Evolutionary conservation across 2,888 invertebrate species (phyloP).

Genomic region (Poecilobothrus nobilitatus): DNA sequence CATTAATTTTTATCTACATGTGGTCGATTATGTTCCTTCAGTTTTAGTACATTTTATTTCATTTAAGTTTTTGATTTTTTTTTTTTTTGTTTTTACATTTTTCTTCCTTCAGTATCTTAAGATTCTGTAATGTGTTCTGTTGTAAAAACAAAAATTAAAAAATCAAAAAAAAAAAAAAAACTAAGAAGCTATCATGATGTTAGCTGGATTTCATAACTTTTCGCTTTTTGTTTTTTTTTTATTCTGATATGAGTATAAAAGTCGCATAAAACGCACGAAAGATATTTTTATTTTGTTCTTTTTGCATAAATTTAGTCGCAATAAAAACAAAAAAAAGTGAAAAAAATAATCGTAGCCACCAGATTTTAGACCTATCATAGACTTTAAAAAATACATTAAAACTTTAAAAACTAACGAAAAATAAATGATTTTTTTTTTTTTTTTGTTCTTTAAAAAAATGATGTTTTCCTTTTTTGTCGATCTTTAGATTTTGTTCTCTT

Average conservation of each 20-base stretch:
- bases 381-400: neutral
- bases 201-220: slow-evolving; percentile 1
- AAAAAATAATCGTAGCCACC: neutral
- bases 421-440: too few relatives aligned
- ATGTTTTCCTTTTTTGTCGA: too few relatives aligned
- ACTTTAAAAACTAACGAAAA: too few relatives aligned
- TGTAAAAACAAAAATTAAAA: too few relatives aligned
- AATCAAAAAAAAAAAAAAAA: neutral
- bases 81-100: too few relatives aligned
- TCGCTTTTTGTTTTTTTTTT: too few relatives aligned
- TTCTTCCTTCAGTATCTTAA: too few relatives aligned
- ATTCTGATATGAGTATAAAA: neutral
- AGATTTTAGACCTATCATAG: neutral
- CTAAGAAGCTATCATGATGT: neutral
- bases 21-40: neutral
- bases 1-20: neutral
- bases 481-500: too few relatives aligned
- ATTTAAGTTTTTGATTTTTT: too few relatives aligned
- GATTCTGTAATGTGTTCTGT: too few relatives aligned
- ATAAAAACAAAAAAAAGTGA: neutral
- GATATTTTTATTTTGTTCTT: neutral
- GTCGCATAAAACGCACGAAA: neutral
- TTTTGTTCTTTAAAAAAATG: too few relatives aligned
- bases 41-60: too few relatives aligned
- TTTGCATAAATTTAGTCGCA: neutral